These are phyloP conservation scores for Strix uralensis DNA, from an alignment of 2,113 vertebrate genomes.

Conservation along the genomic window DNA sequence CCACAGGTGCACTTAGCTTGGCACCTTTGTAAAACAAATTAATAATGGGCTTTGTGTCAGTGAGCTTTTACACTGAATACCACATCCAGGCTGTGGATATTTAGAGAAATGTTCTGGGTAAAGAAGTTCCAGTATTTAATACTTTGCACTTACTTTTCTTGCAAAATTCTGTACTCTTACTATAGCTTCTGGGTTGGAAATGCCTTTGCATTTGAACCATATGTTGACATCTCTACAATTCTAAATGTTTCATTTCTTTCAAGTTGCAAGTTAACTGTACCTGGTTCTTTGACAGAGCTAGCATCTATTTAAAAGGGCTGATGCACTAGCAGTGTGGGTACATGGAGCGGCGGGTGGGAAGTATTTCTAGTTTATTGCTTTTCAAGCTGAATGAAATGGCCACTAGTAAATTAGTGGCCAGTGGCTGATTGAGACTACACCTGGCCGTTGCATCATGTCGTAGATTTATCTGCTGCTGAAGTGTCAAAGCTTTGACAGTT, in stretches of 20 bases:
- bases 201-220: not conserved
- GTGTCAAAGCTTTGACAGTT: slow-evolving; percentile 66
- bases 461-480: slow-evolving; percentile 66
- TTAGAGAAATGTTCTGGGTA: not conserved
- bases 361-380: slow-evolving; percentile 25
- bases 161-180: not conserved
- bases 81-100: not conserved
- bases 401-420: slow-evolving; percentile 12
- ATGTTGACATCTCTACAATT: not conserved
- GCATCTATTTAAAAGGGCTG: not conserved
- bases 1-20: not conserved
- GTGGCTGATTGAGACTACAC: slow-evolving; percentile 7
- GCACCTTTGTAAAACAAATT: not conserved
- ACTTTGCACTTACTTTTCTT: not conserved
- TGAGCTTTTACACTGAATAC: not conserved
- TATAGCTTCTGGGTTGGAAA: not conserved
- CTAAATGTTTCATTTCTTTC: not conserved
- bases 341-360: fast-evolving
- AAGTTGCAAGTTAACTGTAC: not conserved
- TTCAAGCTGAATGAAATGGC: not conserved
- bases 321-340: not conserved
- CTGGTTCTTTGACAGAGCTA: not conserved
- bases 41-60: not conserved
- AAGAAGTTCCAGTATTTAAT: not conserved
- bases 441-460: slow-evolving; percentile 1